phyloP scores from a whole-genome alignment of 2,888 invertebrate genomes.

The Pollenia labialis region DNA sequence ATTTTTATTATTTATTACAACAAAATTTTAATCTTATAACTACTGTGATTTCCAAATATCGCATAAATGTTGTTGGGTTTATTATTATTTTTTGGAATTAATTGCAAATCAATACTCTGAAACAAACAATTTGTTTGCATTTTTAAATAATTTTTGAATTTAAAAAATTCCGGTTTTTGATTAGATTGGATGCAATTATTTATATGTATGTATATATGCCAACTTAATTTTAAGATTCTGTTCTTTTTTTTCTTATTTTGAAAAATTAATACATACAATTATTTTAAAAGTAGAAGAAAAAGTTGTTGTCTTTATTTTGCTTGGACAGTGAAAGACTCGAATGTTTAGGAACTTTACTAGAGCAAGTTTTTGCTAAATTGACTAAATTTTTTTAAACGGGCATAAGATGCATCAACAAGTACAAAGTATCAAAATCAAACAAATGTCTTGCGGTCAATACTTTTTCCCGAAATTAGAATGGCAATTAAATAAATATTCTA shows the following conservation, averaged over 20 bases:
- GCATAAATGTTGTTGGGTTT: not conserved
- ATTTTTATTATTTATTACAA: too few species aligned
- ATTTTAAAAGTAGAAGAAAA: slow-evolving; percentile 30
- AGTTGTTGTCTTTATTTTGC: slow-evolving; percentile 22
- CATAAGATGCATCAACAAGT: slow-evolving; percentile 5
- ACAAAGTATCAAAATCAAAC: not conserved
- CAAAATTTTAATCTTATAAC: too few species aligned
- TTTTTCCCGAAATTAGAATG: not conserved
- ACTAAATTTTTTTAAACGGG: not conserved
- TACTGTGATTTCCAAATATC: not conserved
- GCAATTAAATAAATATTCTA: not conserved
- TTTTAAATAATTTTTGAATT: slow-evolving; percentile 14
- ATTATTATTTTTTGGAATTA: not conserved
- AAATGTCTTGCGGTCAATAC: not conserved
- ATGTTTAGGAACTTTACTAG: slow-evolving; percentile 22
- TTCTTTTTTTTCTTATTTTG: not conserved
- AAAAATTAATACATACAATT: slow-evolving; percentile 5
- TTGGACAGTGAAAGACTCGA: not conserved
- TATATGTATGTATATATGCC: slow-evolving; percentile 24
- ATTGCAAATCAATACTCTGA: not conserved
- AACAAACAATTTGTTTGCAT: not conserved
- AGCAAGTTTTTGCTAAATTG: slow-evolving; percentile 11
- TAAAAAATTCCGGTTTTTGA: slow-evolving; percentile 47
- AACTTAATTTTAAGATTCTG: not conserved
- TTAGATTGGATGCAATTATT: slow-evolving; percentile 36